Base-by-base conservation (phyloP, 2,113 vertebrate species). In the Hemibagrus wyckioides region DNA sequence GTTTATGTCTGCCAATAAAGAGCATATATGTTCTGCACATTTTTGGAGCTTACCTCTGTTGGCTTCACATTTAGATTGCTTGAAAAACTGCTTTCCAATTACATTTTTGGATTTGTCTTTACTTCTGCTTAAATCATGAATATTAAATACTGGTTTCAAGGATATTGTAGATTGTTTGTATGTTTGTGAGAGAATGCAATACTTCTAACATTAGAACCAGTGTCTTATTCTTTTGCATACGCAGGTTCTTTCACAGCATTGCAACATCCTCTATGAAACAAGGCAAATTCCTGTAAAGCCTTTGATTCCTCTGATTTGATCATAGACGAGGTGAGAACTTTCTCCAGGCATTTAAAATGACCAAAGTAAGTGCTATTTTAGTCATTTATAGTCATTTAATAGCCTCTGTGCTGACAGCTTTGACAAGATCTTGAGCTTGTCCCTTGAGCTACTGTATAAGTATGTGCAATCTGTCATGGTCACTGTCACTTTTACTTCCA, bases 281-380 rank as follows among this genome's bases (percentile, higher is more conserved):
- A 52, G 48, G 28, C 48, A 79, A 77, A 50, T 77, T 50, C 28
- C 5, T 30, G 28, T 30, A 30, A 52, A 77, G 48, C 44, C 15
- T 52, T 77, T 77, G 48, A 2, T 30, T 77, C 23, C 28, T 52
- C n/a, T 52, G 44, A 77, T 77, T 52, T 52, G 28, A 77, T 52
- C 28, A 52, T 4, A 52, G 28, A 15, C 15, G 28, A 30, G n/a
- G 13, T 76, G 41, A 48, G 11, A 48, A 76, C 41, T n/a, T 76
- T 48, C 41, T 76, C 25, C 73, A 76, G 73, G 41, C 73, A 48
- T 48, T 76, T 15, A 1, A 76, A 77, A 77, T 52, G 3, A 77
- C 75, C 44, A 76, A 48, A 77, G 21, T 75, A 44, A 75, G 75
- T 77, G 39, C 71, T 75, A 69, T 69, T 36, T 33, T 19, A 73